phyloP scores from a whole-genome alignment of 1,140 invertebrate genomes.

The honey bee (Apis mellifera) region DNA sequence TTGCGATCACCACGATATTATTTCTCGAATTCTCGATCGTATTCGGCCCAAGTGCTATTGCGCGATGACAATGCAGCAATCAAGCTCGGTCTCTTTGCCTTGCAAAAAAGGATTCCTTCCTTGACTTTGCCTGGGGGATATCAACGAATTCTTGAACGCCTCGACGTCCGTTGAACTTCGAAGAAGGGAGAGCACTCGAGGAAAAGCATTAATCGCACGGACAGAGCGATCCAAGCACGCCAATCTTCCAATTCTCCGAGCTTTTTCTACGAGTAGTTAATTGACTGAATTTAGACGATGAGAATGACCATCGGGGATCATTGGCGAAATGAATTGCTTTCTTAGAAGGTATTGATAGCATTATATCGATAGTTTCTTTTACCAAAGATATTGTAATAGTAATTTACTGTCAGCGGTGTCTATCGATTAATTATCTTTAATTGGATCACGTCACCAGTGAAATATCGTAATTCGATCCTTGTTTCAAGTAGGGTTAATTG shows the following conservation, averaged over 20 bases:
- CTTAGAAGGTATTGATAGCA: neutral
- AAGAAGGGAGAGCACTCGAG: neutral
- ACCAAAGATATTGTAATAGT: neutral
- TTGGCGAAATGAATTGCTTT: neutral
- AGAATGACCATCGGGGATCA: neutral
- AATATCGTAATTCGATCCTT: neutral
- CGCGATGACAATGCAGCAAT: slow-evolving; percentile 62
- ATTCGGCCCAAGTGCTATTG: slow-evolving; percentile 42
- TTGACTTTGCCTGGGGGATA: neutral
- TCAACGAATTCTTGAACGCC: slow-evolving; percentile 7
- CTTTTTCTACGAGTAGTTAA: neutral
- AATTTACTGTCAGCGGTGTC: too few relatives aligned
- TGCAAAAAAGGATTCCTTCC: slow-evolving; percentile 44
- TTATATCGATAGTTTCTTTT: neutral
- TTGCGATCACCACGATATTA: neutral
- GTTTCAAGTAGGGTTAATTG: neutral
- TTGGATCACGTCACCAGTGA: neutral
- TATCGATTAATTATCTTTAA: neutral
- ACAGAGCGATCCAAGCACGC: neutral
- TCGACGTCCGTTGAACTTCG: slow-evolving; percentile 37
- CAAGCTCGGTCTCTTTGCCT: slow-evolving; percentile 47
- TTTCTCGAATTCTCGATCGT: slow-evolving; percentile 22
- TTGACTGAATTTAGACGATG: neutral
- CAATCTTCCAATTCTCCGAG: neutral
- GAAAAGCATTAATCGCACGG: slow-evolving; percentile 16